A percentile compares a stretch with the other conserved stretches of the same genome.
These are phyloP conservation scores for Microctenopoma lineatum DNA, from an alignment of 2,797 vertebrate genomes.

Conservation along the genomic window DNA sequence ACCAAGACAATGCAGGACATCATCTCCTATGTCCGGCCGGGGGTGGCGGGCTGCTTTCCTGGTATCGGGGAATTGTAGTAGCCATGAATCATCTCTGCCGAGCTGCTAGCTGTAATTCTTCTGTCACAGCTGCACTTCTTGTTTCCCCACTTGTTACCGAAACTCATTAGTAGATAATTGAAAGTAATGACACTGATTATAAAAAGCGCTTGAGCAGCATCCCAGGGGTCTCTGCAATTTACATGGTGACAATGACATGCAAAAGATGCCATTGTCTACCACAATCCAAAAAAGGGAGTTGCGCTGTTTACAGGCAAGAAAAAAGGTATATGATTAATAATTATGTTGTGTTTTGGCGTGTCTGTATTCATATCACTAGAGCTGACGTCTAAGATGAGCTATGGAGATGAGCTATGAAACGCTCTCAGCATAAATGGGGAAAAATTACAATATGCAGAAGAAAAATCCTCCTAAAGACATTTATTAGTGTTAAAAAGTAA, in stretches of 20 bases:
- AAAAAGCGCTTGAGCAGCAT: conserved; percentile 55
- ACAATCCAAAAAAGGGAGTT: conserved; percentile 41
- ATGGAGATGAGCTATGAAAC: neutral
- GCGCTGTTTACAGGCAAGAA: conserved; percentile 37
- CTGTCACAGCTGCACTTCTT: conserved; percentile 74
- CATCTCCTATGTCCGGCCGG: conserved; percentile 20
- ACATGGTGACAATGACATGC: conserved; percentile 52
- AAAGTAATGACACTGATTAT: conserved; percentile 81
- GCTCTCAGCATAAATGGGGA: too few species aligned
- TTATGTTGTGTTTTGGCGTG: conserved; percentile 37
- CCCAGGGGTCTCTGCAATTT: conserved; percentile 68
- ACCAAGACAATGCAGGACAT: conserved; percentile 38
- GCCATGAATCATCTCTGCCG: conserved; percentile 42
- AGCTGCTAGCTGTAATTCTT: conserved; percentile 59
- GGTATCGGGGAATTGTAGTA: conserved; percentile 22
- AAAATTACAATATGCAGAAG: neutral
- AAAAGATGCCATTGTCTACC: conserved; percentile 37
- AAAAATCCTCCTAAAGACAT: neutral
- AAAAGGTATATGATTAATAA: conserved; percentile 43
- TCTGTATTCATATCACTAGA: conserved; percentile 16
- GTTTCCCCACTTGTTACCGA: conserved; percentile 83
- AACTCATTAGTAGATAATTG: conserved; percentile 86
- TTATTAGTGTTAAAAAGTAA: too few species aligned
- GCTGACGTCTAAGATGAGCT: conserved; percentile 17
- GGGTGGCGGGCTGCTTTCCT: conserved; percentile 3